Percentiles rank a stretch among this genome's conserved stretches.
These are phyloP conservation scores for Acridotheres tristis DNA, from an alignment of 2,797 vertebrate genomes.

Conservation along the genomic window DNA sequence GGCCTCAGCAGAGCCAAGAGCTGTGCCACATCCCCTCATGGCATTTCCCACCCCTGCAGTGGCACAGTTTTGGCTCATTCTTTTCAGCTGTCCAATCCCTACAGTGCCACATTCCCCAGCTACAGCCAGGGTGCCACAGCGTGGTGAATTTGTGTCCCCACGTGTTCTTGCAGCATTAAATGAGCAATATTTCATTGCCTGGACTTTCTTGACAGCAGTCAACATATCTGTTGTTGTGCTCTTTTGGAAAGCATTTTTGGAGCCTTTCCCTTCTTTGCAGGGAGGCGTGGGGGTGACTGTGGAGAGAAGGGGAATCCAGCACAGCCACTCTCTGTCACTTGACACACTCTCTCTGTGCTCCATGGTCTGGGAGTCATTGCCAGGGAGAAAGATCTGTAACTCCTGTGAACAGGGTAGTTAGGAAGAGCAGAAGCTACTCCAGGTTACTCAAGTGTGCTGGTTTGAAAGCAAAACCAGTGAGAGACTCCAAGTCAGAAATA, in stretches of 20 bases:
- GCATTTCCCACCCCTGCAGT: background rate
- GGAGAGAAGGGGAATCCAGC: background rate
- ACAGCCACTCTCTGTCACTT: background rate
- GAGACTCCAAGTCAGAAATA: too few relatives aligned
- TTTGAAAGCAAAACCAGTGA: too few relatives aligned
- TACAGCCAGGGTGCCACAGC: background rate
- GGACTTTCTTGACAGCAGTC: background rate
- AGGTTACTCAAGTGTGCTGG: background rate
- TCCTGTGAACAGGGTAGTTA: background rate
- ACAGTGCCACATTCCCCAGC: background rate
- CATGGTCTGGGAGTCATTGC: background rate
- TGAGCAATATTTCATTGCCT: background rate
- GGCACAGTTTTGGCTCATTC: background rate
- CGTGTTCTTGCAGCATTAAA: background rate
- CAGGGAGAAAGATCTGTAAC: background rate
- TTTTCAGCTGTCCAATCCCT: background rate
- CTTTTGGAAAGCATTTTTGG: background rate
- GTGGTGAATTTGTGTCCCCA: background rate
- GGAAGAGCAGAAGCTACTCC: background rate
- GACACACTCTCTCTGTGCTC: background rate
- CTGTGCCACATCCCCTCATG: background rate
- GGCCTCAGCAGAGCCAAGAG: background rate
- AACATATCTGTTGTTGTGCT: accelerated
- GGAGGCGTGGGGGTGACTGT: background rate
- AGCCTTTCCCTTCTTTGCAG: background rate